Evolutionary conservation across 2,113 vertebrate species (phyloP).

Genomic region (Chloropsis hardwickii): DNA sequence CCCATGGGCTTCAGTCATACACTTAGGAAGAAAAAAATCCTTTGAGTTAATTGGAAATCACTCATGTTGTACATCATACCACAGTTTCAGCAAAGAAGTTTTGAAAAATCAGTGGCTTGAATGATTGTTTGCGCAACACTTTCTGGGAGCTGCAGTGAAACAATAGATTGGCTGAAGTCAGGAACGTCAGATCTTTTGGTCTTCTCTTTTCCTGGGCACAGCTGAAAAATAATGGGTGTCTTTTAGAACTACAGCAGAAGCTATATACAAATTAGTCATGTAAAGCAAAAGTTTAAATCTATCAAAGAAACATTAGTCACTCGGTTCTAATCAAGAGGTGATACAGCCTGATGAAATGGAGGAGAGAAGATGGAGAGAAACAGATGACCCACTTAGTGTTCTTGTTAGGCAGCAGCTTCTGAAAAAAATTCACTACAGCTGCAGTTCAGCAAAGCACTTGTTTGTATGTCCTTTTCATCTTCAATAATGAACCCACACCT

Average conservation of each 20-base stretch:
- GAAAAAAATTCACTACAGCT: background rate
- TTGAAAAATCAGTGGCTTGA: background rate
- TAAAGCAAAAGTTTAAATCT: background rate
- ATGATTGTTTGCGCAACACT: background rate
- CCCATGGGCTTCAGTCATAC: background rate
- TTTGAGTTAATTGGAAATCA: background rate
- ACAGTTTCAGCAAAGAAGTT: background rate
- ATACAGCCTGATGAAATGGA: background rate
- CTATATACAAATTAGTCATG: background rate
- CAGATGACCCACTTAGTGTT: background rate
- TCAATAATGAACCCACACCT: background rate
- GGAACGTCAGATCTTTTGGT: background rate
- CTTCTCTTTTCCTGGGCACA: background rate
- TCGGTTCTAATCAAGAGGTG: background rate
- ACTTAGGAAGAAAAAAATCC: background rate
- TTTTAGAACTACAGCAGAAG: background rate
- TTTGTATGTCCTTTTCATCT: background rate
- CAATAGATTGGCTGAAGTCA: background rate
- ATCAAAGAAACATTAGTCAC: background rate
- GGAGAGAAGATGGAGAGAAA: background rate
- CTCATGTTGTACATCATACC: background rate
- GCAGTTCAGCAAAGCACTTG: background rate
- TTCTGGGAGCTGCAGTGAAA: background rate
- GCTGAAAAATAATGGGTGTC: background rate
- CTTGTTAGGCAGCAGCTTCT: background rate